These are phyloP conservation scores for Hololepta plana DNA, from an alignment of 2,888 invertebrate genomes.

Conservation along the genomic window DNA sequence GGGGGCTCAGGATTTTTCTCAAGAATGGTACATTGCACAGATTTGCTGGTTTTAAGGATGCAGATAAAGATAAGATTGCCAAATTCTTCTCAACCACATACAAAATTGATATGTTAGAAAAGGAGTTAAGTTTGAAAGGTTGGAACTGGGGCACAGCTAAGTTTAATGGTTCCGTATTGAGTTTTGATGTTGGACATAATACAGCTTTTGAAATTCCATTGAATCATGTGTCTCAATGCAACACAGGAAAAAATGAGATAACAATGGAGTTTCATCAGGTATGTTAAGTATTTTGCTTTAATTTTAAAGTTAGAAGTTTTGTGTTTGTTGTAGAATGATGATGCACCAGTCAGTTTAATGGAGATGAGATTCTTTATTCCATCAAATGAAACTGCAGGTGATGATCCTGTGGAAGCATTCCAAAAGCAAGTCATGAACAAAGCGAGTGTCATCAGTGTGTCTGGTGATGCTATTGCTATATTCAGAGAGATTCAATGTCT, in stretches of 20 bases:
- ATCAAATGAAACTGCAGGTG: slow-evolving; percentile 67
- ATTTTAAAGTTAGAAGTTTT: slow-evolving; percentile 1
- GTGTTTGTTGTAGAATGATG: slow-evolving; percentile 69
- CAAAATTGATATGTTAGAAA: slow-evolving; percentile 71
- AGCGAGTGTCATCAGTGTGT: slow-evolving; percentile 94
- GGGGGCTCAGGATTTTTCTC: slow-evolving; percentile 76
- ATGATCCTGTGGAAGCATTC: slow-evolving; percentile 94
- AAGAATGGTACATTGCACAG: slow-evolving; percentile 81
- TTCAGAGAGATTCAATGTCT: slow-evolving; percentile 95
- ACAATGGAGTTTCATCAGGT: slow-evolving; percentile 94
- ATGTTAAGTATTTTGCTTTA: slow-evolving; percentile 10
- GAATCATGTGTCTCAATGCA: slow-evolving; percentile 89
- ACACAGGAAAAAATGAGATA: slow-evolving; percentile 94
- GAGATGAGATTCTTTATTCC: slow-evolving; percentile 98
- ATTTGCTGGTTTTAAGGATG: slow-evolving; percentile 85
- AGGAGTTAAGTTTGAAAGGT: slow-evolving; percentile 85
- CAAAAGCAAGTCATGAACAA: slow-evolving; percentile 92
- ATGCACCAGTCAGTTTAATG: slow-evolving; percentile 89
- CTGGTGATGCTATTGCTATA: slow-evolving; percentile 94
- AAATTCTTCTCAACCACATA: slow-evolving; percentile 76
- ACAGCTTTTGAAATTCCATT: slow-evolving; percentile 93
- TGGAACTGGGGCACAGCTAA: slow-evolving; percentile 99
- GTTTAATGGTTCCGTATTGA: slow-evolving; percentile 74
- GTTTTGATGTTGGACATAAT: slow-evolving; percentile 65
- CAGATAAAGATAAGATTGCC: slow-evolving; percentile 86